These are phyloP conservation scores for Motacilla tschutschensis DNA, from an alignment of 2,113 vertebrate species.

Conservation along the genomic window DNA sequence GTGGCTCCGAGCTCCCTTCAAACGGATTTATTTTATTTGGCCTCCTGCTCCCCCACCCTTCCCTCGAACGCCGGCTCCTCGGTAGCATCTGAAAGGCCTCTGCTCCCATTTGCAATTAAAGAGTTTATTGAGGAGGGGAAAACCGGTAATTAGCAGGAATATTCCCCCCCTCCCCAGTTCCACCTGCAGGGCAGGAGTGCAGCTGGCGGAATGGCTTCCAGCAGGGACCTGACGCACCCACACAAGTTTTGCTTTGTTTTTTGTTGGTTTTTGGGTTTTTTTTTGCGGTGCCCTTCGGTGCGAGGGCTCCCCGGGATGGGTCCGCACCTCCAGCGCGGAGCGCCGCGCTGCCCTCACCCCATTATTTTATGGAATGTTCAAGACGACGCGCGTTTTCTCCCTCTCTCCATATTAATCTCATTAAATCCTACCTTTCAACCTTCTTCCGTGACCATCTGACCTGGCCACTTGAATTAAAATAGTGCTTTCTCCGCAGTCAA, in stretches of 20 bases:
- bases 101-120: conserved; percentile 43
- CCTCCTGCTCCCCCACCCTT: conserved; percentile 1
- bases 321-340: neutral
- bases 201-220: conserved; percentile 47
- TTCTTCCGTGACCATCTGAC: conserved; percentile 62
- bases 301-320: neutral
- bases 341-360: neutral
- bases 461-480: conserved; percentile 63
- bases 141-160: conserved; percentile 49
- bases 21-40: conserved; percentile 28
- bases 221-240: conserved; percentile 29
- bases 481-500: conserved; percentile 58
- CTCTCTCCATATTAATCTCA: conserved; percentile 56
- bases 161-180: conserved; percentile 1
- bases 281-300: neutral
- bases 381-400: neutral
- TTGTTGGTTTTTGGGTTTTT: no score
- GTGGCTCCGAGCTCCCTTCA: conserved; percentile 22
- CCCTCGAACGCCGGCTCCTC: neutral
- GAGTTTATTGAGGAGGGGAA: conserved; percentile 53
- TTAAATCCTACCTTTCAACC: conserved; percentile 64
- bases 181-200: conserved; percentile 56
- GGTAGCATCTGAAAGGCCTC: conserved; percentile 39
- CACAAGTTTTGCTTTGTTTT: neutral
- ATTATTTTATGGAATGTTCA: neutral